Evolutionary conservation across 2,888 invertebrate species (phyloP).

Genomic region (Meganola albula): DNA sequence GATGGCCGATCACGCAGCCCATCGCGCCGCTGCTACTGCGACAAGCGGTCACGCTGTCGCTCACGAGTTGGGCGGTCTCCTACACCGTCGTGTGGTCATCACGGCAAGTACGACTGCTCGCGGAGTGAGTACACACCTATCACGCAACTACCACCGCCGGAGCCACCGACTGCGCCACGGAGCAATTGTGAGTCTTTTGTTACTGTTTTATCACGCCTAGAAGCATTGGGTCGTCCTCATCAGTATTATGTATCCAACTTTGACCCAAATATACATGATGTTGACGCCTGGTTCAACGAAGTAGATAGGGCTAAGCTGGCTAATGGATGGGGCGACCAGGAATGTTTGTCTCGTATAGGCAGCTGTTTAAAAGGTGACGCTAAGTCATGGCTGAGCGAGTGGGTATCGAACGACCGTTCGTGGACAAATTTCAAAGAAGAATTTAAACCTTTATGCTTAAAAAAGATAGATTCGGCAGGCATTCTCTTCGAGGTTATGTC

Average conservation of each 20-base stretch:
- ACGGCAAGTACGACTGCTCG: background rate
- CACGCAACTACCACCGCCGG: background rate
- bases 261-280: too few relatives aligned
- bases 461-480: background rate
- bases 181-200: background rate
- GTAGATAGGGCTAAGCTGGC: too few relatives aligned
- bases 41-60: background rate
- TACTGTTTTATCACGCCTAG: too few relatives aligned
- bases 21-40: background rate
- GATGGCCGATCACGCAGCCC: background rate
- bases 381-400: background rate
- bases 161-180: background rate
- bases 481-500: background rate
- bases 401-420: background rate
- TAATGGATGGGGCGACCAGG: too few relatives aligned
- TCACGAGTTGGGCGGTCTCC: background rate
- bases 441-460: background rate
- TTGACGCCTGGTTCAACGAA: too few relatives aligned
- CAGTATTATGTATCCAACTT: too few relatives aligned
- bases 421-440: background rate
- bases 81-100: background rate
- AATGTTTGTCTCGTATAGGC: background rate
- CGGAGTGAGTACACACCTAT: background rate
- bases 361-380: constrained; percentile 1
- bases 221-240: too few relatives aligned